phyloP scores from a whole-genome alignment of 2,888 invertebrate genomes.

The Melanostoma scalare region DNA sequence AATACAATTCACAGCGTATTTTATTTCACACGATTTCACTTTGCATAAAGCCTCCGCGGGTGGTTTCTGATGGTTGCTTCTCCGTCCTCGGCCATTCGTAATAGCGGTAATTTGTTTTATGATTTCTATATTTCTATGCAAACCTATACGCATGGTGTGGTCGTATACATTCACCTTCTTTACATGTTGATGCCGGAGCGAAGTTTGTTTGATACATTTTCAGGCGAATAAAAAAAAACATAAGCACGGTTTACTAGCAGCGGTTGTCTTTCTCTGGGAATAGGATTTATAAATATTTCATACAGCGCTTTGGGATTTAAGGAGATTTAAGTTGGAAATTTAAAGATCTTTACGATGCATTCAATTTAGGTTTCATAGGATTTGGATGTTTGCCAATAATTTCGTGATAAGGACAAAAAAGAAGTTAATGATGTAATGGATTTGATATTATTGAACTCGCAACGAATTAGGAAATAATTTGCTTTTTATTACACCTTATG shows the following conservation, averaged over 20 bases:
- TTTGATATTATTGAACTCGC: too few relatives aligned
- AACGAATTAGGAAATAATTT: too few relatives aligned
- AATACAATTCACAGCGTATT: conserved; percentile 63
- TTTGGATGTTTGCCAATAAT: background rate
- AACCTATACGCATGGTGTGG: conserved; percentile 36
- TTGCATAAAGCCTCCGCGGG: conserved; percentile 62
- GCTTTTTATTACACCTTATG: too few relatives aligned
- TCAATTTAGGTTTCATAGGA: conserved; percentile 49
- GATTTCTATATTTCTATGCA: conserved; percentile 54
- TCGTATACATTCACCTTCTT: conserved; percentile 16
- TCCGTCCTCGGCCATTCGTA: conserved; percentile 45
- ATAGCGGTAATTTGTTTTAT: conserved; percentile 69
- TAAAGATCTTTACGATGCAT: conserved; percentile 52
- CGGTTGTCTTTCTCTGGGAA: conserved; percentile 24
- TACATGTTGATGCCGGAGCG: background rate
- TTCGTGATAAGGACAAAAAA: too few relatives aligned
- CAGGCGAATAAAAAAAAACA: conserved; percentile 11
- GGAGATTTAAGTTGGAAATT: conserved; percentile 64
- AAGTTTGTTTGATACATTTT: background rate
- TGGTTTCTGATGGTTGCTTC: conserved; percentile 33
- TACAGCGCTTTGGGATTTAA: conserved; percentile 57
- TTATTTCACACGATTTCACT: conserved; percentile 70
- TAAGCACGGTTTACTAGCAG: conserved; percentile 54
- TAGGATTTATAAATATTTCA: conserved; percentile 55
- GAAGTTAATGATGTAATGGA: too few relatives aligned